Percentiles rank a stretch among this genome's conserved stretches.
These are phyloP conservation scores for Psittacus erithacus DNA, from an alignment of 2,113 vertebrate genomes.

Conservation along the genomic window DNA sequence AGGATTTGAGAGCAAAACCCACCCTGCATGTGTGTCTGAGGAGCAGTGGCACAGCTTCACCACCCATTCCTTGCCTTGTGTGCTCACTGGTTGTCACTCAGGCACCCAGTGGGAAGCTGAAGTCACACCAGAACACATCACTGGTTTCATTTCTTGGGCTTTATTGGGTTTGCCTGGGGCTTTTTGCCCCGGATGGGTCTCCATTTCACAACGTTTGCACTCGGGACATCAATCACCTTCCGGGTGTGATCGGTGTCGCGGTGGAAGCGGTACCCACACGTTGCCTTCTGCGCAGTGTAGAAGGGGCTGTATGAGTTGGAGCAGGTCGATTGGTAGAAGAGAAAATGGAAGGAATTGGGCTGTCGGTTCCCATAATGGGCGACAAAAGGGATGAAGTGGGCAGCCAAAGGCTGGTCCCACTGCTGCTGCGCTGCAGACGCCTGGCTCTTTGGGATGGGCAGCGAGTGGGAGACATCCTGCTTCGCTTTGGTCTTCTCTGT, in stretches of 20 bases:
- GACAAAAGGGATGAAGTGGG: not conserved
- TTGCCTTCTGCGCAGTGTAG: slow-evolving; percentile 64
- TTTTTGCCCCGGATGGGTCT: not conserved
- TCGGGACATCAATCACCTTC: not conserved
- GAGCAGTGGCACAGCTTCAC: not conserved
- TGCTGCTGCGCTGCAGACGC: not conserved
- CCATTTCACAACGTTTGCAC: slow-evolving; percentile 42
- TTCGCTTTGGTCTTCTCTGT: not conserved
- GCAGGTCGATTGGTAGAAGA: slow-evolving; percentile 42
- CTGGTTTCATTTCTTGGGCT: not conserved
- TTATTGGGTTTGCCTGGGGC: fast-evolving
- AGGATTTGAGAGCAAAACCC: not conserved
- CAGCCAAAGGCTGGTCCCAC: not conserved
- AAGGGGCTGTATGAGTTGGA: slow-evolving; percentile 73
- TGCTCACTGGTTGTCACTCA: fast-evolving
- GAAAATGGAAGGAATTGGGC: not conserved
- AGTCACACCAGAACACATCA: fast-evolving
- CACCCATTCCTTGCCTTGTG: fast-evolving
- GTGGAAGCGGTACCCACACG: slow-evolving; percentile 67
- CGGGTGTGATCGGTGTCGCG: slow-evolving; percentile 42
- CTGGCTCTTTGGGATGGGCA: fast-evolving
- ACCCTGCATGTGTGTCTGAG: fast-evolving
- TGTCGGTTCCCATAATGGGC: not conserved
- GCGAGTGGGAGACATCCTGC: fast-evolving
- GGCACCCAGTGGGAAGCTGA: fast-evolving